Percentiles rank a stretch among this genome's conserved stretches.
Conservation (phyloP, 2,888 invertebrate genomes). For the Linnaemya vulpina region DNA sequence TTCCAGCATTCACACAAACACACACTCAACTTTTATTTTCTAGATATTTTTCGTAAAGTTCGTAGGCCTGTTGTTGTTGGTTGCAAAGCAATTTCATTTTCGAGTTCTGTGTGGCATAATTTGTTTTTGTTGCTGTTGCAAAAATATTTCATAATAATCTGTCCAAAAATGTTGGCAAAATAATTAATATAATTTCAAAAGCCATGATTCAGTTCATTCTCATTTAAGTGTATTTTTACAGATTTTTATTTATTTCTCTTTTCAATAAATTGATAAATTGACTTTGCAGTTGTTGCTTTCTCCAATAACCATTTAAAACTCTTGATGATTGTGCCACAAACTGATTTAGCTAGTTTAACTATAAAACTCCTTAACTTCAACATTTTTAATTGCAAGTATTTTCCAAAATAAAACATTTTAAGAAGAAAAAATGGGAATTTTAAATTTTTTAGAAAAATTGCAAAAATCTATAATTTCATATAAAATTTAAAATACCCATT, state of each 20-base stretch:
- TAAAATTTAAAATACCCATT: too few species aligned
- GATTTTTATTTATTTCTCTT: slow-evolving; percentile 28
- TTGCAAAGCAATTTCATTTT: slow-evolving; percentile 54
- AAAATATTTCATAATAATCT: slow-evolving; percentile 66
- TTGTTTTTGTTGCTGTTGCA: slow-evolving; percentile 49
- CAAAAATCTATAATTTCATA: too few species aligned
- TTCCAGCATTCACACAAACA: slow-evolving; percentile 27
- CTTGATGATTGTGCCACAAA: slow-evolving; percentile 41
- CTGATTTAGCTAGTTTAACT: slow-evolving; percentile 9
- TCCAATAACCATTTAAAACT: slow-evolving; percentile 14
- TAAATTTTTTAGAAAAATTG: too few species aligned
- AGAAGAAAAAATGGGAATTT: too few species aligned
- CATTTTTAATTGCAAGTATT: slow-evolving; percentile 14
- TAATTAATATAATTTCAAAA: slow-evolving; percentile 67
- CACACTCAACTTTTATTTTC: slow-evolving; percentile 24
- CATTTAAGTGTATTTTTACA: slow-evolving; percentile 22
- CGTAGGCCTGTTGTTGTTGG: not conserved
- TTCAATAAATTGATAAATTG: slow-evolving; percentile 47
- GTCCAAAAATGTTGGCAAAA: slow-evolving; percentile 66
- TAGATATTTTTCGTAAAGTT: slow-evolving; percentile 14
- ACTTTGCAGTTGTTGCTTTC: slow-evolving; percentile 34
- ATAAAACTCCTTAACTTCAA: slow-evolving; percentile 39
- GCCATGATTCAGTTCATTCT: slow-evolving; percentile 36
- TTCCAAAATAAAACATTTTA: too few species aligned
- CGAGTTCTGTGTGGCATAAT: slow-evolving; percentile 67